phyloP scores from a whole-genome alignment of 2,888 invertebrate species.

The Tiliacea citrago region DNA sequence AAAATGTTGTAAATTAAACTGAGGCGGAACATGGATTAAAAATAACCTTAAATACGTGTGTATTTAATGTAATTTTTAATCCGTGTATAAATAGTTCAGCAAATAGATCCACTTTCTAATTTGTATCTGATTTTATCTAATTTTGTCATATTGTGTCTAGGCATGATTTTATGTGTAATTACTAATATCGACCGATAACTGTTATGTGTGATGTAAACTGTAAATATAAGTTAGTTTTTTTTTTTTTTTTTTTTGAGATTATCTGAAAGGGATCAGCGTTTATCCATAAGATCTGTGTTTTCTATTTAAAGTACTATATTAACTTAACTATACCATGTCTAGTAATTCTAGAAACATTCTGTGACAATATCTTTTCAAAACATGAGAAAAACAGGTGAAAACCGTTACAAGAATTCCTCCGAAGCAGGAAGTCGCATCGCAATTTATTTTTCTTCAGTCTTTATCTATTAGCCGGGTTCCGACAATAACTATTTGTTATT shows the following conservation, averaged over 20 bases:
- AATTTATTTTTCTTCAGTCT: slow-evolving; percentile 66
- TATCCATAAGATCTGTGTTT: not conserved
- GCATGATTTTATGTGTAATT: too few relatives aligned
- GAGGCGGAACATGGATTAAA: too few relatives aligned
- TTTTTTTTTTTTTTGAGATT: too few relatives aligned
- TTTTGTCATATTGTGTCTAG: too few relatives aligned
- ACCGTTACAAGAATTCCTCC: slow-evolving; percentile 45
- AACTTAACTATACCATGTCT: too few relatives aligned
- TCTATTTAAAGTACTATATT: not conserved
- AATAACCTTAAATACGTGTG: too few relatives aligned
- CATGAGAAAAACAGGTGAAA: slow-evolving; percentile 44
- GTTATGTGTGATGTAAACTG: too few relatives aligned
- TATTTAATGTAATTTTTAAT: not conserved
- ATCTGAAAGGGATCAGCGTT: not conserved
- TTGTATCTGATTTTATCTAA: too few relatives aligned
- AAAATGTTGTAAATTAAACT: not conserved
- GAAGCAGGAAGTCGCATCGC: slow-evolving; percentile 56
- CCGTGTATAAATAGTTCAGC: not conserved
- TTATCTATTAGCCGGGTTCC: slow-evolving; percentile 77
- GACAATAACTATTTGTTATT: slow-evolving; percentile 82
- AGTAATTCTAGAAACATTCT: not conserved
- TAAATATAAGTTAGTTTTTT: too few relatives aligned
- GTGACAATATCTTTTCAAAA: slow-evolving; percentile 12
- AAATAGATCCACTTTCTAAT: too few relatives aligned
- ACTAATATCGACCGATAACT: too few relatives aligned